Base-by-base conservation (phyloP, 2,113 vertebrate genomes). In the Gallinago undulata region DNA sequence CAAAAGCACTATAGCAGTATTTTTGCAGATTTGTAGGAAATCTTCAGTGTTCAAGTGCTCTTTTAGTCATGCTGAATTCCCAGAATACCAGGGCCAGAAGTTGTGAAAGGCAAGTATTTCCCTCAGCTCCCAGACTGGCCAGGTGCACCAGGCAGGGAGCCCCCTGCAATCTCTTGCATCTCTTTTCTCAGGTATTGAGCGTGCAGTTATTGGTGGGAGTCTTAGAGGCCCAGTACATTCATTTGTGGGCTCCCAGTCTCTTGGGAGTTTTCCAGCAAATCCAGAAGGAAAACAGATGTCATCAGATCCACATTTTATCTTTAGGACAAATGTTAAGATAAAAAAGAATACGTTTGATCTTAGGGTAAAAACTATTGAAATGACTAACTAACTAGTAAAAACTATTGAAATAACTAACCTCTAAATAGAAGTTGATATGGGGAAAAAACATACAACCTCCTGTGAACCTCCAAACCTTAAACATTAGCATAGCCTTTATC, bases 381-480 rank as follows among this genome's bases (percentile, higher is more conserved):
- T 75, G 4, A 60, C 30, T 76, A 12, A 60, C 30, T 76, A 12
- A 60, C 30, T 76, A 12, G 7, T 18, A 55, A 45, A 91, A 16
- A 13, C 13, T 84, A 9, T 33, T 72, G 28, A 91, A 84, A 75
- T 75, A 4, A 60, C 30, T 76, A 12, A 37, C 35, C 41, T 81
- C 21, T 62, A 81, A 66, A 25, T 55, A 35, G 30, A 1, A 1
- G 9, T 13, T 75, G 15, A n/a, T 84, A 57, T 3, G 5, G n/a
- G n/a, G 15, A 47, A 19, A 47, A 16, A 11, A 33, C 41, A 5
- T 19, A 6, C 31, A 0, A 0, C 4, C 7, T 60, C 11, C 17
- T 47, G 15, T 87, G 12, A 43, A 77, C 48, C 8, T 28, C 21
- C 43, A 68, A 39, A 83, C 14, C 24, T 64, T 56, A 39, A 82